phyloP scores from a whole-genome alignment of 2,888 invertebrate species.

The Eueremaeus valkanovi region DNA sequence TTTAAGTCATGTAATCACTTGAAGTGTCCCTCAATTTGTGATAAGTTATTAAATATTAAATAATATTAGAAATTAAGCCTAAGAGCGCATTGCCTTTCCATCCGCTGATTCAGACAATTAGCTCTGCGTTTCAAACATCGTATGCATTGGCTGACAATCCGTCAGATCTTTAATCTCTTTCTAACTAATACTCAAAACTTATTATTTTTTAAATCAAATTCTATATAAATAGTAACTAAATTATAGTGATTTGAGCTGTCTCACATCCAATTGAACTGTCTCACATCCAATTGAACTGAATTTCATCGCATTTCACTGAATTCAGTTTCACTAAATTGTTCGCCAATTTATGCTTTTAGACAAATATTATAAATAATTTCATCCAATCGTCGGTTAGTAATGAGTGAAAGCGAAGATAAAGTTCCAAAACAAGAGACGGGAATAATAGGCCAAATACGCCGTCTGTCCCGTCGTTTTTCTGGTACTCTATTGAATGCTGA shows the following conservation, averaged over 20 bases:
- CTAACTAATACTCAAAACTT: not conserved
- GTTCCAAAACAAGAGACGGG: conserved; percentile 26
- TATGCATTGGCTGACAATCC: not conserved
- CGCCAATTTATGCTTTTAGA: too few relatives aligned
- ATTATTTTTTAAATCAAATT: not conserved
- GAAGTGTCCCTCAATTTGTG: conserved; percentile 15
- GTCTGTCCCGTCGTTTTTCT: conserved; percentile 40
- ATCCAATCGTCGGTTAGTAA: too few relatives aligned
- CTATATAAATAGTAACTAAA: too few relatives aligned
- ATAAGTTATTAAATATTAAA: not conserved
- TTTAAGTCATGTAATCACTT: conserved; percentile 11
- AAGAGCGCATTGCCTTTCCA: not conserved
- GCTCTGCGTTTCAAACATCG: not conserved
- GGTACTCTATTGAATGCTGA: conserved; percentile 34
- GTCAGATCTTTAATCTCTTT: not conserved
- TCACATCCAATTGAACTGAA: too few relatives aligned
- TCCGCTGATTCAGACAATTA: not conserved
- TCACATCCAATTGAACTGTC: too few relatives aligned
- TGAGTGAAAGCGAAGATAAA: conserved; percentile 19
- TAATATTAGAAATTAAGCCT: not conserved
- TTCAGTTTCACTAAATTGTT: too few relatives aligned
- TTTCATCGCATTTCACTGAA: too few relatives aligned
- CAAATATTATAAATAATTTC: too few relatives aligned
- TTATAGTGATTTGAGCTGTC: too few relatives aligned
- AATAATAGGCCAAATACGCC: conserved; percentile 36